These are phyloP conservation scores for Augiades crinisus DNA, from an alignment of 2,888 invertebrate genomes.

Conservation along the genomic window DNA sequence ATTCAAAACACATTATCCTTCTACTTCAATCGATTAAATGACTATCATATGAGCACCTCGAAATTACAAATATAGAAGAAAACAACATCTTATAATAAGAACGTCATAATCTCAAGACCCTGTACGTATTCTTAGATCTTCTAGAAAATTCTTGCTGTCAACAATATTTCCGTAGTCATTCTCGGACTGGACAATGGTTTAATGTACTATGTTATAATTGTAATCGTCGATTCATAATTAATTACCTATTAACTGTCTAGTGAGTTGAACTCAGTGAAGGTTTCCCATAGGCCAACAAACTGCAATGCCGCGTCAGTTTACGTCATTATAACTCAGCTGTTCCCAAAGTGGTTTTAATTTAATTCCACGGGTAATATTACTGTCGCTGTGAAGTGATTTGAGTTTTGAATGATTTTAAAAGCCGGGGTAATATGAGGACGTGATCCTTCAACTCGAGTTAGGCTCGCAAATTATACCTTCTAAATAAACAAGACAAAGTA, in stretches of 20 bases:
- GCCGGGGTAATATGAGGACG: too few species aligned
- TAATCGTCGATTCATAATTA: conserved; percentile 4
- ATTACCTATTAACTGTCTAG: neutral
- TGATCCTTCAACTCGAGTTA: too few species aligned
- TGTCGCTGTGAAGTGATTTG: too few species aligned
- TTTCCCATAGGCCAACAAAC: neutral
- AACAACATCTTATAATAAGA: neutral
- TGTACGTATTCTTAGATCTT: conserved; percentile 11
- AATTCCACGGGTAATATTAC: too few species aligned
- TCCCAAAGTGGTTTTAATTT: too few species aligned
- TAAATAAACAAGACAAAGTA: too few species aligned
- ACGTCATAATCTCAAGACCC: conserved; percentile 1
- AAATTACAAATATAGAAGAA: neutral
- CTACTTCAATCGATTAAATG: too few species aligned
- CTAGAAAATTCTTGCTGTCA: neutral
- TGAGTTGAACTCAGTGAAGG: neutral
- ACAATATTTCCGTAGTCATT: conserved; percentile 10
- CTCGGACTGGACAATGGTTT: conserved; percentile 14
- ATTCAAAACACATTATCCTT: too few species aligned
- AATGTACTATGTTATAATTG: conserved; percentile 3
- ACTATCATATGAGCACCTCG: too few species aligned
- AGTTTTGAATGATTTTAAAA: too few species aligned
- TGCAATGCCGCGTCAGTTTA: neutral
- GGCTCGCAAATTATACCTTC: too few species aligned
- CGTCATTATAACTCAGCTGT: too few species aligned